These are phyloP conservation scores for Atopsyche davidsoni DNA, from an alignment of 1,140 invertebrate species.

Conservation along the genomic window DNA sequence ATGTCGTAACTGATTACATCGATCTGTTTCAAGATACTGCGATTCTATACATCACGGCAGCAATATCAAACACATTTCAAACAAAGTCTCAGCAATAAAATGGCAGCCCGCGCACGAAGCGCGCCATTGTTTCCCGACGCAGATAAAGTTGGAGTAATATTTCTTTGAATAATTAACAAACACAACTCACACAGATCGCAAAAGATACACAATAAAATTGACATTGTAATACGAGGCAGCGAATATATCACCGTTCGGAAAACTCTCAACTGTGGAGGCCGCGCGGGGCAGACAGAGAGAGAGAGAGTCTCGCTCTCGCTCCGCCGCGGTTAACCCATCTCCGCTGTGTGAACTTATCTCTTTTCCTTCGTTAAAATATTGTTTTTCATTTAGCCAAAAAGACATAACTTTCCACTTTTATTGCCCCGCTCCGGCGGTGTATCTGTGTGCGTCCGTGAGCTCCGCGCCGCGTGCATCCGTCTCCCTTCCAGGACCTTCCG, in stretches of 20 bases:
- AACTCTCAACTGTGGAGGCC: slow-evolving; percentile 4
- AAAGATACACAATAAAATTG: too few relatives aligned
- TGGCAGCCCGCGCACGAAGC: too few relatives aligned
- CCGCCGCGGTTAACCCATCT: slow-evolving; percentile 13
- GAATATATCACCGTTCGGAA: slow-evolving; percentile 14
- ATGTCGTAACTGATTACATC: too few relatives aligned
- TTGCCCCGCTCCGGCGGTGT: slow-evolving; percentile 26
- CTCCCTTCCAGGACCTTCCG: too few relatives aligned
- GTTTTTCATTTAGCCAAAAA: slow-evolving; percentile 32
- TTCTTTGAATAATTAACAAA: too few relatives aligned
- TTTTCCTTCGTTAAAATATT: slow-evolving; percentile 32
- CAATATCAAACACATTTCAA: too few relatives aligned
- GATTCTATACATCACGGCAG: too few relatives aligned
- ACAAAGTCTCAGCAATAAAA: too few relatives aligned
- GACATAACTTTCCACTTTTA: slow-evolving; percentile 29
- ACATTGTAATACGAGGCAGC: slow-evolving; percentile 1
- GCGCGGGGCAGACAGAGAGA: background rate
- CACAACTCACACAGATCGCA: too few relatives aligned
- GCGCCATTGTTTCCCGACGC: too few relatives aligned
- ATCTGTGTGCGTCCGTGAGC: slow-evolving; percentile 18
- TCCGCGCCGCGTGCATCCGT: slow-evolving; percentile 25
- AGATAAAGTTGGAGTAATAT: too few relatives aligned
- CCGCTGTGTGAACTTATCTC: slow-evolving; percentile 27
- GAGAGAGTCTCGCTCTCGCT: background rate
- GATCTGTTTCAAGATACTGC: too few relatives aligned